These are phyloP conservation scores for Dyspetes luteomarginatus DNA, from an alignment of 2,888 invertebrate species.

Conservation along the genomic window DNA sequence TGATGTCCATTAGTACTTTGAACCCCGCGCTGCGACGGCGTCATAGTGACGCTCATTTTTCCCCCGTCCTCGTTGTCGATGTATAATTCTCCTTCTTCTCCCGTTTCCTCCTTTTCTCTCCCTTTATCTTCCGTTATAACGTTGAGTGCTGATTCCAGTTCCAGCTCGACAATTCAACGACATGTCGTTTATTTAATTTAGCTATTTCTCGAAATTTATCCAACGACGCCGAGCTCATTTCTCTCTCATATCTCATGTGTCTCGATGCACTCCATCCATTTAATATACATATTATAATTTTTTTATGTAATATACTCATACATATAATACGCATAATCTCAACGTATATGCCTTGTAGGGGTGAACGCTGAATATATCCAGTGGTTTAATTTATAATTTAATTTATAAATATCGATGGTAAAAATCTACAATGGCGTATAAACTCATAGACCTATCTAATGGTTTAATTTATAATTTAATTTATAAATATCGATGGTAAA, in stretches of 20 bases:
- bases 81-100: conserved; percentile 32
- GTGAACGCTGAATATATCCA: too few species aligned
- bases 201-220: conserved; percentile 48
- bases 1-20: conserved; percentile 59
- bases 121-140: background rate
- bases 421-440: too few species aligned
- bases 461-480: too few species aligned
- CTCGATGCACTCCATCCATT: background rate
- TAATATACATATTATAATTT: background rate
- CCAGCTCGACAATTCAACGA: conserved; percentile 45
- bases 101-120: background rate
- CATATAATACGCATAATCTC: too few species aligned
- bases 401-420: too few species aligned
- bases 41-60: conserved; percentile 51
- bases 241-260: background rate
- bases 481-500: too few species aligned
- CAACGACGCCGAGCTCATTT: conserved; percentile 20
- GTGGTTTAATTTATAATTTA: too few species aligned
- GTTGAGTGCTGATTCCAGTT: conserved; percentile 34
- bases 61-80: conserved; percentile 12
- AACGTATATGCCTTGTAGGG: too few species aligned
- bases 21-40: conserved; percentile 47
- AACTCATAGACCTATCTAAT: too few species aligned
- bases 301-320: too few species aligned
- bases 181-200: conserved; percentile 44